phyloP scores from a whole-genome alignment of 2,888 invertebrate species.

The Pandemis cinnamomeana region DNA sequence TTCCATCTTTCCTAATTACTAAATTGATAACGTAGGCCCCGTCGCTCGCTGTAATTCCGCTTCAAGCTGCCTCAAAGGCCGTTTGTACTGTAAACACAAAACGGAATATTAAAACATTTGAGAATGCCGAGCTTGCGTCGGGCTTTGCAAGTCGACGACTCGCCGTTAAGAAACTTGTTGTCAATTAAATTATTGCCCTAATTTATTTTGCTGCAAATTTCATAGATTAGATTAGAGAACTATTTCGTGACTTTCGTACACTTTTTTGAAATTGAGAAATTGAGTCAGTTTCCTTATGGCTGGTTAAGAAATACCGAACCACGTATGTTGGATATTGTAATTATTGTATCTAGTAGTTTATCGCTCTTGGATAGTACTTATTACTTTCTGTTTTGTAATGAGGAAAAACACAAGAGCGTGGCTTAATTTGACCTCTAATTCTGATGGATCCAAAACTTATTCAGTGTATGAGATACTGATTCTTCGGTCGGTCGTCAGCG shows the following conservation, averaged over 20 bases:
- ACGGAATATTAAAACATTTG: constrained; percentile 63
- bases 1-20: constrained; percentile 66
- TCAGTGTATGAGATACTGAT: constrained; percentile 40
- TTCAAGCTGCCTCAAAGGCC: constrained; percentile 65
- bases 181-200: constrained; percentile 8
- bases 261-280: not conserved
- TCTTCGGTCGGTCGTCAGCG: constrained; percentile 47
- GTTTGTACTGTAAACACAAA: constrained; percentile 72
- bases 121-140: constrained; percentile 33
- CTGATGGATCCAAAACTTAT: not conserved
- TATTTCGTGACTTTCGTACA: not conserved
- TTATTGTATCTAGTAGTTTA: too few species aligned
- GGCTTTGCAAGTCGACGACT: constrained; percentile 18
- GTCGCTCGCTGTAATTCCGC: constrained; percentile 69
- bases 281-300: not conserved
- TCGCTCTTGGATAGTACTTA: too few species aligned
- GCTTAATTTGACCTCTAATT: constrained; percentile 1
- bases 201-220: not conserved
- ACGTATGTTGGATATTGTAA: too few species aligned
- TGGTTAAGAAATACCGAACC: not conserved
- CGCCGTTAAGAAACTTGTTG: constrained; percentile 7
- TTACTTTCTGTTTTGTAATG: not conserved
- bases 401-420: not conserved
- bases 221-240: not conserved
- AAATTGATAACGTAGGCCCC: constrained; percentile 79